These are phyloP conservation scores for Mugil cephalus DNA, from an alignment of 2,113 vertebrate genomes.

Conservation along the genomic window DNA sequence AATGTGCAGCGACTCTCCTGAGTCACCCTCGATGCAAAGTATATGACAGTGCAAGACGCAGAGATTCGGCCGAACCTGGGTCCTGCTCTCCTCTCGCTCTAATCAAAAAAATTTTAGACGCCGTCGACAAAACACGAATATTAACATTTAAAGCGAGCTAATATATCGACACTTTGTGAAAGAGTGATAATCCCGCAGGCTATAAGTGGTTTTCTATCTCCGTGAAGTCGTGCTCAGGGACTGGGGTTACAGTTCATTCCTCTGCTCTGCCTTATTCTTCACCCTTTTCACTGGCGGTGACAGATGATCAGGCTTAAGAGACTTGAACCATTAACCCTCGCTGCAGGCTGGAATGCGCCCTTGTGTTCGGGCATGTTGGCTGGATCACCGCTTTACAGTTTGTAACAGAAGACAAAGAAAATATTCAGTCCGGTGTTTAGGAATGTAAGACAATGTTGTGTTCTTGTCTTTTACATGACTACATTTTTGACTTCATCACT, in stretches of 20 bases:
- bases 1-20: constrained; percentile 4
- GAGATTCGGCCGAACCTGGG: constrained; percentile 33
- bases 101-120: constrained; percentile 18
- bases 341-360: constrained; percentile 58
- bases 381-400: constrained; percentile 2
- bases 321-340: constrained; percentile 4
- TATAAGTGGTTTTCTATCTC: constrained; percentile 8
- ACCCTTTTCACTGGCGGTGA: constrained; percentile 16
- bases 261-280: constrained; percentile 7
- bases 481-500: not conserved
- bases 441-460: not conserved
- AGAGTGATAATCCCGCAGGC: constrained; percentile 5
- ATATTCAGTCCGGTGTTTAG: not conserved
- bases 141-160: constrained; percentile 8
- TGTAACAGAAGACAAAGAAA: constrained; percentile 4
- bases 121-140: constrained; percentile 9
- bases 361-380: constrained; percentile 60
- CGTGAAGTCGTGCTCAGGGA: not conserved
- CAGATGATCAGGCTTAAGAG: constrained; percentile 21
- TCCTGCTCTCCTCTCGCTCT: not conserved
- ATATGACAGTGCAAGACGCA: constrained; percentile 3
- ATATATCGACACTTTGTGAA: constrained; percentile 36
- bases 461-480: not conserved
- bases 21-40: constrained; percentile 10
- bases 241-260: constrained; percentile 15